phyloP scores from a whole-genome alignment of 2,888 invertebrate species.

The Blomia tropicalis region DNA sequence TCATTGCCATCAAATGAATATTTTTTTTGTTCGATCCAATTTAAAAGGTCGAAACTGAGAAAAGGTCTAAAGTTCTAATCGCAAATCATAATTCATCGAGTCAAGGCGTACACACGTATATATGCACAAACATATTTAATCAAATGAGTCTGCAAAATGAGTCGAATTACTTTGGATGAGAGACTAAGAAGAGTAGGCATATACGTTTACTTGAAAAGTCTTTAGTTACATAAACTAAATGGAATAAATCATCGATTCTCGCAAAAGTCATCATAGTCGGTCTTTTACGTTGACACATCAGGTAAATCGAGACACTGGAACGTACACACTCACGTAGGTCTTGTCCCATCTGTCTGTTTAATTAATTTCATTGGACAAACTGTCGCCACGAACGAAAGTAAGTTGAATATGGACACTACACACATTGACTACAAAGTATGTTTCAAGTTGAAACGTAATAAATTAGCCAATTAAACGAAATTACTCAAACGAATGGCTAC shows the following conservation, averaged over 20 bases:
- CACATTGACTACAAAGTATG: no score
- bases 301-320: no score
- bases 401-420: no score
- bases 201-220: no score
- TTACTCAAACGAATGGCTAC: not conserved
- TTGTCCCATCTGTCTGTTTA: no score
- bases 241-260: conserved; percentile 8
- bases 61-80: no score
- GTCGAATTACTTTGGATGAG: conserved; percentile 4
- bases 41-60: not conserved
- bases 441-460: conserved; percentile 5
- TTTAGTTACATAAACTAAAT: no score
- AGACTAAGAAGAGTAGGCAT: not conserved
- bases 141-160: conserved; percentile 9
- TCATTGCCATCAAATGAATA: no score
- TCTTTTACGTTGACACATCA: no score
- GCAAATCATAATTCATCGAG: conserved; percentile 11
- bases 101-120: no score
- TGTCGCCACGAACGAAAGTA: not conserved
- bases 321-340: no score
- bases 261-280: not conserved
- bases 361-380: conserved; percentile 1
- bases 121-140: not conserved
- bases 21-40: conserved; percentile 9
- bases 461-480: conserved; percentile 16